Evolutionary conservation across 1,140 invertebrate species (phyloP), one percentile per base, ranked within the genome.

Genomic region (Sitobion miscanthi): DNA sequence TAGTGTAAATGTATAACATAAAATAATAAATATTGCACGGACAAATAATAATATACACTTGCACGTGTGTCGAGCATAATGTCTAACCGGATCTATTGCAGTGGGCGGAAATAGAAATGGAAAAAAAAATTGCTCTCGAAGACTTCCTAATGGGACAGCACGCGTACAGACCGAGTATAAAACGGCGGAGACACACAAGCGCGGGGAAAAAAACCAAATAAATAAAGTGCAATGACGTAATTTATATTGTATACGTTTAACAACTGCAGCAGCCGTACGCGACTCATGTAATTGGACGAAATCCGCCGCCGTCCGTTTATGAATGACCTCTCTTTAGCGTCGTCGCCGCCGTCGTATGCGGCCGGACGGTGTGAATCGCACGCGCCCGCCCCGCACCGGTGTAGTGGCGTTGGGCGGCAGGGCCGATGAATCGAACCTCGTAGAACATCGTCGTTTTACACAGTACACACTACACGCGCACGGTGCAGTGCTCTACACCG

Each of bases 311-410:
- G 90, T 45, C 23, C 25, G 90, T 91, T 92, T 82, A 92, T 92
- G 91, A 92, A 92, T 92, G 91, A 92, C 91, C 91, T 92, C 69
- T 92, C 91, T 35, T 52, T 9, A 86, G 85, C 85, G 85, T 86
- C 30, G 38, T n/a, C 35, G 57, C 35, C 82, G 38, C 20, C 21
- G 35, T 42, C 83, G 88, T 49, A 42, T 14, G 35, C 77, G 35
- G 35, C 77, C 11, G 38, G 21, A n/a, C 62, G 62, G 62, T 69
- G 62, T 69, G 62, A 69, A 69, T n/a, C 62, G n/a, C 62, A n/a
- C 62, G 62, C 62, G 23, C 23, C 23, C 23, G 21, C 5, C 11
- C 25, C 21, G 23, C 25, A 86, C 25, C 14, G 54, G 42, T 17
- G 57, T 17, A 45, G 90, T 42, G 89, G 57, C 30, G 49, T 2